Evolutionary conservation across 2,888 invertebrate species (phyloP).

Genomic region (Leptopterna dolabrata): DNA sequence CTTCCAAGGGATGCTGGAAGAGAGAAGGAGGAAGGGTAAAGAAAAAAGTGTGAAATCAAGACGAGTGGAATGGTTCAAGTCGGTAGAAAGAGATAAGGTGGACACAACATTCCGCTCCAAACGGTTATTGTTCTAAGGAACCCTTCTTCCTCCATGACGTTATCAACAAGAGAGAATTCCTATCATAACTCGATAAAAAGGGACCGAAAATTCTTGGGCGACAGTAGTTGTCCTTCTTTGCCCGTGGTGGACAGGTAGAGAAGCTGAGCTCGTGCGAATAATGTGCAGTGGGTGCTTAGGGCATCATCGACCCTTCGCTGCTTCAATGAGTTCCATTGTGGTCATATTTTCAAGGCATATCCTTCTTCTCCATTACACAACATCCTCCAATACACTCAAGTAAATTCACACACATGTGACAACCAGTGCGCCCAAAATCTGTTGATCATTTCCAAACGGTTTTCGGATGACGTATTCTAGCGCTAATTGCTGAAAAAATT

Average conservation of each 20-base stretch:
- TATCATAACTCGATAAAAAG: background rate
- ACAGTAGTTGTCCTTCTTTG: background rate
- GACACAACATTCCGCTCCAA: slow-evolving; percentile 13
- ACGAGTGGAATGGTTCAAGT: slow-evolving; percentile 13
- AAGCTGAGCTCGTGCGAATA: background rate
- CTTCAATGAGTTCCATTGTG: no score
- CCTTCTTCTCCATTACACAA: no score
- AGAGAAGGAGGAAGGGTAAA: no score
- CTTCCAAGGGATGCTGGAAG: background rate
- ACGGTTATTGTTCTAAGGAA: slow-evolving; percentile 37
- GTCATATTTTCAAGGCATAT: no score
- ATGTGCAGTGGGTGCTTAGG: background rate
- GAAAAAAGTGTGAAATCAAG: slow-evolving; percentile 40
- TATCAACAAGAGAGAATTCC: background rate
- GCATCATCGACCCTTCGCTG: background rate
- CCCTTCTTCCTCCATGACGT: no score
- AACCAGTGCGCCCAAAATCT: no score
- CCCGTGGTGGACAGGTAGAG: background rate
- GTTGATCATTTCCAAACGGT: no score
- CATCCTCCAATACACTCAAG: no score
- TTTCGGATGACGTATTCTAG: no score
- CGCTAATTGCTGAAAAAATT: no score
- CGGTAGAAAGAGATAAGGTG: background rate
- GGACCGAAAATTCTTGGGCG: background rate
- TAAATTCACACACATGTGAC: no score